Evolutionary conservation across 1,140 invertebrate species (phyloP).

Genomic region (Sycophila sp.): DNA sequence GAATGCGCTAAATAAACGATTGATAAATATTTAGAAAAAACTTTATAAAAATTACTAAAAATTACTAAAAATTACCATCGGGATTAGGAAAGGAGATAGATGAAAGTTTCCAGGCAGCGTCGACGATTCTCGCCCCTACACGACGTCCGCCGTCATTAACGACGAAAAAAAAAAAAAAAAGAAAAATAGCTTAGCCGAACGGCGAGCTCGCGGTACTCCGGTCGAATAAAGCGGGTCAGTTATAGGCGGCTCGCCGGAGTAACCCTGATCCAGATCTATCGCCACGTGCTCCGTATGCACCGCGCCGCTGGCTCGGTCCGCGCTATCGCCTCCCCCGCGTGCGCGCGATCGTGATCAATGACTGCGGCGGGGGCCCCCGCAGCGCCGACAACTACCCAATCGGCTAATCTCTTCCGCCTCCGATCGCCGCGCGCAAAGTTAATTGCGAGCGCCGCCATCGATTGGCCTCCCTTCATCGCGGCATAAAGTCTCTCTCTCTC

Average conservation of each 20-base stretch:
- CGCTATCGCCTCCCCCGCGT: not conserved
- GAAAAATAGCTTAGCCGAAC: conserved; percentile 46
- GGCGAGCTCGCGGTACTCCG: conserved; percentile 51
- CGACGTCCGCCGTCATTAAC: too few species aligned
- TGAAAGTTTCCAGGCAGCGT: too few species aligned
- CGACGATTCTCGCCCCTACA: too few species aligned
- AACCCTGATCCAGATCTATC: conserved; percentile 67
- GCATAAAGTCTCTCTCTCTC: not conserved
- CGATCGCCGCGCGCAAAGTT: not conserved
- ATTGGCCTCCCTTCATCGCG: not conserved
- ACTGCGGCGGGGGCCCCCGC: not conserved
- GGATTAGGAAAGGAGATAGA: too few species aligned
- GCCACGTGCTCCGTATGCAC: conserved; percentile 57
- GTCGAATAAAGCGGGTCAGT: conserved; percentile 65
- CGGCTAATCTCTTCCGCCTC: conserved; percentile 25
- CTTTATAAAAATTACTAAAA: too few species aligned
- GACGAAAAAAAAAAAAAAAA: too few species aligned
- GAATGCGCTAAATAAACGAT: too few species aligned
- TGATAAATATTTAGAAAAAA: too few species aligned
- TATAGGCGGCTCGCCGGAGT: conserved; percentile 53
- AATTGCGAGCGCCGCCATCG: too few species aligned
- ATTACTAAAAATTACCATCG: too few species aligned
- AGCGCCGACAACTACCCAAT: not conserved
- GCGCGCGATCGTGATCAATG: conserved; percentile 25
- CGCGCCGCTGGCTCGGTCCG: too few species aligned